Evolutionary conservation across 2,797 vertebrate genomes (phyloP).

Genomic region (Helicolenus hilgendorfi): DNA sequence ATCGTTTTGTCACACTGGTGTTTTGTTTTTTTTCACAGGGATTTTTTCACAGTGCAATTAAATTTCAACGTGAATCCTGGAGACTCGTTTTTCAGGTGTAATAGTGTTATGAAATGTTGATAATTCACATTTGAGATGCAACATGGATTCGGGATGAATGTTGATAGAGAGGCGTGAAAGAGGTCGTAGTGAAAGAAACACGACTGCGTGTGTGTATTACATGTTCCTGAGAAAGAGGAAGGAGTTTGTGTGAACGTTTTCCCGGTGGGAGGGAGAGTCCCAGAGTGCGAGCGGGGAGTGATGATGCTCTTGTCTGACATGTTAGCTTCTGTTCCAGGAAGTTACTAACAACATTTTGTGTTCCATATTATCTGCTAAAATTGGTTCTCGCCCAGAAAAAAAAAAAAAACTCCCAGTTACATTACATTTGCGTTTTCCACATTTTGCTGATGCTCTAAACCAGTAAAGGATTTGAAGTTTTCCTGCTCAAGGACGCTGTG

Average conservation of each 20-base stretch:
- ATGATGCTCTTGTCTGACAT: slow-evolving; percentile 45
- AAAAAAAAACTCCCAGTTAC: not conserved
- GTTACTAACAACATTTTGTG: slow-evolving; percentile 32
- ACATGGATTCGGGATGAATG: slow-evolving; percentile 20
- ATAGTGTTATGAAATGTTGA: slow-evolving; percentile 50
- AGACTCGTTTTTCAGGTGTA: slow-evolving; percentile 11
- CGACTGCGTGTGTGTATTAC: not conserved
- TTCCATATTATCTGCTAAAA: slow-evolving; percentile 4
- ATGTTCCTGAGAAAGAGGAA: slow-evolving; percentile 56
- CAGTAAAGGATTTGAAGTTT: not conserved
- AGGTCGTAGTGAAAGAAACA: slow-evolving; percentile 26
- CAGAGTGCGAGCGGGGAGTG: slow-evolving; percentile 38
- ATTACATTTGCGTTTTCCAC: slow-evolving; percentile 14
- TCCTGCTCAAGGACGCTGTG: slow-evolving; percentile 50
- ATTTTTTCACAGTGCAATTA: slow-evolving; percentile 15
- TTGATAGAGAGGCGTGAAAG: slow-evolving; percentile 24
- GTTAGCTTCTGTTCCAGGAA: slow-evolving; percentile 50
- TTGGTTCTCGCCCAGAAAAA: slow-evolving; percentile 12
- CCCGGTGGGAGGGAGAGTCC: slow-evolving; percentile 50
- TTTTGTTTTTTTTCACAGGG: slow-evolving; percentile 1
- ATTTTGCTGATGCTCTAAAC: not conserved
- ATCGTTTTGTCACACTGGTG: not conserved
- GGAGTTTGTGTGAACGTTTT: slow-evolving; percentile 58
- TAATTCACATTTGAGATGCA: slow-evolving; percentile 31
- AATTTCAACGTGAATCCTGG: slow-evolving; percentile 18